phyloP scores from a whole-genome alignment of 2,797 vertebrate genomes.

The Myotis findleyi region DNA sequence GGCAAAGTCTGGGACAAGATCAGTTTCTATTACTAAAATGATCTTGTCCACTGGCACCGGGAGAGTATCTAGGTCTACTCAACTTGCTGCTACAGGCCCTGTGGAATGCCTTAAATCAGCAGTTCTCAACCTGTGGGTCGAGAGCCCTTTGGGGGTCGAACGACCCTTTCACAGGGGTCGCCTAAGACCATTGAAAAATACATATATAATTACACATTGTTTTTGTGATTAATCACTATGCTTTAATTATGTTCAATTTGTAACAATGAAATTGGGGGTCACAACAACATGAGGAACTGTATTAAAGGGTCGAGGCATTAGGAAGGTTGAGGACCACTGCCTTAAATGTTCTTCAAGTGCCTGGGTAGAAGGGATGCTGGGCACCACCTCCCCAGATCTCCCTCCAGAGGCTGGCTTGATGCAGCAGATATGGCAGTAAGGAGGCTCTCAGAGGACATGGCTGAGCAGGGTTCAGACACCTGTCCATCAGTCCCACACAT shows the following conservation, averaged over 20 bases:
- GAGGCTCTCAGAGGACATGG: neutral
- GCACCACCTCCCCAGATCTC: neutral
- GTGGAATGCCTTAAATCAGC: neutral
- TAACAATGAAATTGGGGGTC: too few species aligned
- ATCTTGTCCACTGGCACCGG: neutral
- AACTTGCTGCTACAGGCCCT: neutral
- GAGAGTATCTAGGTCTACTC: neutral
- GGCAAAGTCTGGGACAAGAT: neutral
- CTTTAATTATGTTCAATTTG: too few species aligned
- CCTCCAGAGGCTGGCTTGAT: neutral
- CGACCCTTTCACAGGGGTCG: too few species aligned
- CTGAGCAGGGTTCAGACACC: accelerated
- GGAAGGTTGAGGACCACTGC: too few species aligned
- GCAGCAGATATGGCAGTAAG: neutral
- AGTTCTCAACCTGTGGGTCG: too few species aligned
- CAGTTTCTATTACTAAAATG: neutral
- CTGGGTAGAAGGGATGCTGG: too few species aligned
- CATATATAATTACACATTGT: too few species aligned
- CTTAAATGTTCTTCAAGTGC: neutral
- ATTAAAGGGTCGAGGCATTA: too few species aligned
- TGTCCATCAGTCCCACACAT: accelerated
- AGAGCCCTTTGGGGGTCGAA: too few species aligned
- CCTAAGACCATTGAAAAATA: too few species aligned
- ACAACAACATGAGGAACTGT: too few species aligned
- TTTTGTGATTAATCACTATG: too few species aligned